Evolutionary conservation across 2,888 invertebrate species (phyloP).

Genomic region (Acanthosepion pharaonis): DNA sequence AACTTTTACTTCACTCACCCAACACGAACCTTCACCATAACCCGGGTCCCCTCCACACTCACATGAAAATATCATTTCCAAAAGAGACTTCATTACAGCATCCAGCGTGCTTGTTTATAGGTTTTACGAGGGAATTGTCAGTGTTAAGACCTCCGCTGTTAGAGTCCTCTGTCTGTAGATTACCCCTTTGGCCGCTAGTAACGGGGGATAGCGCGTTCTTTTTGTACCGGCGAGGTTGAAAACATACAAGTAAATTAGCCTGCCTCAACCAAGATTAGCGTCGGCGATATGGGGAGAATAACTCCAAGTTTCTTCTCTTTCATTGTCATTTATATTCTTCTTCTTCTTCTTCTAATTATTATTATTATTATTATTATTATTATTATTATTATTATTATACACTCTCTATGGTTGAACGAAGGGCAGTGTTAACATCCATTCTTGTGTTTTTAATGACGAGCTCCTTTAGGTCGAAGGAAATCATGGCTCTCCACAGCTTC

Average conservation of each 20-base stretch:
- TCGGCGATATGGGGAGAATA: neutral
- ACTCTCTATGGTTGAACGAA: too few species aligned
- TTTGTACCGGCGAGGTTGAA: constrained; percentile 17
- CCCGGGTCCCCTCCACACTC: neutral
- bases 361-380: constrained; percentile 33
- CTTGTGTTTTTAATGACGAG: too few species aligned
- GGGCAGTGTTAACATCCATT: too few species aligned
- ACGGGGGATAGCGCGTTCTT: neutral
- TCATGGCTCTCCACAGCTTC: too few species aligned
- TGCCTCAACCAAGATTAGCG: neutral
- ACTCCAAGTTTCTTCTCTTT: neutral
- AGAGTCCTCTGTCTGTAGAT: too few species aligned
- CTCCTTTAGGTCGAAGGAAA: too few species aligned
- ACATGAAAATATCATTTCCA: constrained; percentile 18
- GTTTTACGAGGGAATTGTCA: constrained; percentile 18
- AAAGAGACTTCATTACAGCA: constrained; percentile 9
- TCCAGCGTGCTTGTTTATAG: neutral
- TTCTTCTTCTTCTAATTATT: neutral
- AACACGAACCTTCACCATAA: neutral
- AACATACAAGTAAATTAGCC: neutral
- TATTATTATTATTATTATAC: neutral
- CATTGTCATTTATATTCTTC: neutral
- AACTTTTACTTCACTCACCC: neutral
- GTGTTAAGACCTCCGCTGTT: constrained; percentile 11
- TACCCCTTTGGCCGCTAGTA: neutral